A percentile compares a stretch with the other conserved stretches of the same genome.
Conservation (phyloP, 2,797 vertebrate species). For the Clarias laeviceps region DNA sequence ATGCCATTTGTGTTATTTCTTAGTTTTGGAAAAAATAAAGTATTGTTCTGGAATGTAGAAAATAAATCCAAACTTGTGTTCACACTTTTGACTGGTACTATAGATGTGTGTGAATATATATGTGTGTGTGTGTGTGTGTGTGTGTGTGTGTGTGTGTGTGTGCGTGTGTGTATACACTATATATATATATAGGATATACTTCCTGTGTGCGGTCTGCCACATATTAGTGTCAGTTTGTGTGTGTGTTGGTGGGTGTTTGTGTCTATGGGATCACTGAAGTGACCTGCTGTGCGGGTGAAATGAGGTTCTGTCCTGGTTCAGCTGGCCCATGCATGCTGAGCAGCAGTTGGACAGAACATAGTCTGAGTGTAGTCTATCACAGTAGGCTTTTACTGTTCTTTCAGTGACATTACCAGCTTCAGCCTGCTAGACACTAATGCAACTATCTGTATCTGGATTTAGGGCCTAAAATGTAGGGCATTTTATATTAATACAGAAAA, state of each 20-base stretch:
- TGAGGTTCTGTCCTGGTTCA: constrained; percentile 72
- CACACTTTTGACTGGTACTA: no score
- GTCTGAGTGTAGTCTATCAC: constrained; percentile 26
- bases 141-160: no score
- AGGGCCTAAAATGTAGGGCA: neutral
- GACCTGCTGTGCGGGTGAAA: constrained; percentile 54
- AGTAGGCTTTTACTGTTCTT: constrained; percentile 23
- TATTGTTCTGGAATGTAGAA: no score
- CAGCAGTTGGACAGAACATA: constrained; percentile 69
- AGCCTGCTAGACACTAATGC: neutral
- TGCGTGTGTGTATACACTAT: no score
- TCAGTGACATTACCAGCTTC: constrained; percentile 31
- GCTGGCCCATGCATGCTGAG: constrained; percentile 62
- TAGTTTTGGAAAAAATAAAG: no score
- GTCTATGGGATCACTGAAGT: neutral
- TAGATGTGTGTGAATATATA: no score
- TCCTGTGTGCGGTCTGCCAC: constrained; percentile 27
- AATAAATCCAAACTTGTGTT: no score
- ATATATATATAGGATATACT: neutral
- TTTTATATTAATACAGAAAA: neutral
- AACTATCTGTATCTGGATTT: neutral
- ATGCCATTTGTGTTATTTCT: no score
- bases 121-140: no score
- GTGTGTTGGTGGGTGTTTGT: neutral
- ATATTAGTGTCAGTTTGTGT: constrained; percentile 13